Conservation (phyloP, 2,888 invertebrate species). For the Isotomurus palustris region DNA sequence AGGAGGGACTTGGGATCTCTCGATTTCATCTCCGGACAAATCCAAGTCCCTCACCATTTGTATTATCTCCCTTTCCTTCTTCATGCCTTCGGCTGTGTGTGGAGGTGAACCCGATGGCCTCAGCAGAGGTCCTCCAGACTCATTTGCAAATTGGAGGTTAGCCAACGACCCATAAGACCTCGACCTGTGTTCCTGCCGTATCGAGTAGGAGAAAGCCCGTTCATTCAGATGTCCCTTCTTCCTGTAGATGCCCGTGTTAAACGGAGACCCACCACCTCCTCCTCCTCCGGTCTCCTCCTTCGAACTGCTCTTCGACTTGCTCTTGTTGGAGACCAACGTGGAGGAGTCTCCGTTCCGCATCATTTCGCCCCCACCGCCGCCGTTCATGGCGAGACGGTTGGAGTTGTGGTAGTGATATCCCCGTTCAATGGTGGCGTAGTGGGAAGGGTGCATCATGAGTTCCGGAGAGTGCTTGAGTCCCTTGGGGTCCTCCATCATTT, state of each 20-base stretch:
- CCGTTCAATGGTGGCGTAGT: slow-evolving; percentile 46
- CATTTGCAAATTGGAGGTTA: slow-evolving; percentile 74
- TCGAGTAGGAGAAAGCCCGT: slow-evolving; percentile 88
- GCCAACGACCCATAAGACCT: slow-evolving; percentile 87
- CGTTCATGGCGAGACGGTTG: slow-evolving; percentile 21
- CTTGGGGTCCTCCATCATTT: slow-evolving; percentile 33
- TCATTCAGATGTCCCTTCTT: slow-evolving; percentile 89
- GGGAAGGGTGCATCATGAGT: slow-evolving; percentile 39
- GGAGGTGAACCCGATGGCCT: slow-evolving; percentile 41
- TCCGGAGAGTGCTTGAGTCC: slow-evolving; percentile 37
- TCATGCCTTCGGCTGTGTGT: slow-evolving; percentile 62
- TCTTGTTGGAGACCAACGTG: slow-evolving; percentile 44
- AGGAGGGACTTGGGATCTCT: slow-evolving; percentile 51
- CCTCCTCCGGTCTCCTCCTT: slow-evolving; percentile 29
- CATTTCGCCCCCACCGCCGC: slow-evolving; percentile 13
- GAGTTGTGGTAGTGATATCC: slow-evolving; percentile 45
- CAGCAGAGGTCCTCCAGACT: slow-evolving; percentile 39
- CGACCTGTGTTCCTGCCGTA: slow-evolving; percentile 86
- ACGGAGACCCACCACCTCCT: slow-evolving; percentile 57
- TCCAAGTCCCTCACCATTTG: slow-evolving; percentile 89
- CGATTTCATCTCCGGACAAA: slow-evolving; percentile 70
- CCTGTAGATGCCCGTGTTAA: slow-evolving; percentile 78
- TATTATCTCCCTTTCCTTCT: slow-evolving; percentile 86
- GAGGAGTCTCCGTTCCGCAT: slow-evolving; percentile 43
- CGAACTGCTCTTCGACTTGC: slow-evolving; percentile 44